A percentile compares a stretch with the other conserved stretches of the same genome.
Evolutionary conservation across 2,797 vertebrate genomes (phyloP).

Genomic region (Peromyscus attwateri): DNA sequence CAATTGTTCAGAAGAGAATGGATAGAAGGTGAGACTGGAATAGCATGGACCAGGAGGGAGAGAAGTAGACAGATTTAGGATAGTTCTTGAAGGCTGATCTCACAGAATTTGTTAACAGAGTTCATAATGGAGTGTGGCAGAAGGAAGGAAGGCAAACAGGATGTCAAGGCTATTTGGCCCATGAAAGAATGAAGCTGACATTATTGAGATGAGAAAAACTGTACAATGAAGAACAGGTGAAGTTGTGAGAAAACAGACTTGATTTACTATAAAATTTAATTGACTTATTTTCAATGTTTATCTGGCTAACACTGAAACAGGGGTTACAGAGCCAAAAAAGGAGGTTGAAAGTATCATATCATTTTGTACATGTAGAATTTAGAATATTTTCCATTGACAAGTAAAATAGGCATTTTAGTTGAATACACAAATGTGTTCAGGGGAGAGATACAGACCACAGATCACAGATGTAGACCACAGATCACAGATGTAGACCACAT

Average conservation of each 20-base stretch:
- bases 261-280: constrained; percentile 39
- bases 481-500: too few species aligned
- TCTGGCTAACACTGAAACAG: constrained; percentile 16
- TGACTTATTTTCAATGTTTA: constrained; percentile 47
- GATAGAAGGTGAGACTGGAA: background rate
- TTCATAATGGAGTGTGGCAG: background rate
- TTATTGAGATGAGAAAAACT: constrained; percentile 1
- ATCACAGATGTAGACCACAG: background rate
- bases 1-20: background rate
- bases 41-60: background rate
- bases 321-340: background rate
- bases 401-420: background rate
- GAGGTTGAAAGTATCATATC: background rate
- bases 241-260: constrained; percentile 20
- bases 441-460: background rate
- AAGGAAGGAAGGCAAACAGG: background rate
- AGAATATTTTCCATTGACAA: constrained; percentile 16
- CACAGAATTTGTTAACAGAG: background rate
- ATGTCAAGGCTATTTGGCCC: background rate
- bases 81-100: constrained; percentile 20
- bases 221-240: background rate
- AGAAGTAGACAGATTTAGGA: background rate
- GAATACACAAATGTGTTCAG: background rate
- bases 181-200: background rate
- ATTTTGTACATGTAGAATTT: background rate